Evolutionary conservation across 2,888 invertebrate genomes (phyloP).

Genomic region (Spodoptera picta): DNA sequence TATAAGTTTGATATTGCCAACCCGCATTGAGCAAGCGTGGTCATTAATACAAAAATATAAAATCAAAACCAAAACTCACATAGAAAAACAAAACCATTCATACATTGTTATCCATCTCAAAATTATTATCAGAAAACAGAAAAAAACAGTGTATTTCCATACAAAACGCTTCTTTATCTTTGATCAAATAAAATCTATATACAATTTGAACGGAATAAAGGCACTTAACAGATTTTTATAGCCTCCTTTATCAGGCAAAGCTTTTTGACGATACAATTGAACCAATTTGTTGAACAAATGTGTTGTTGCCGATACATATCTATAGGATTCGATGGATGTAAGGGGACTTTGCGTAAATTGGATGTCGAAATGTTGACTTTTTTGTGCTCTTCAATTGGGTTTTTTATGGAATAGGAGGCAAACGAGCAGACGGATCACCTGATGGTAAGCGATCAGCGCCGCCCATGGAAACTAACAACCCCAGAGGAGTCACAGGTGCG

Average conservation of each 20-base stretch:
- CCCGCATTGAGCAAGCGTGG: too few relatives aligned
- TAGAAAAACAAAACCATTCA: too few relatives aligned
- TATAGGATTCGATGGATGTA: conserved; percentile 43
- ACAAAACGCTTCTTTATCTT: conserved; percentile 45
- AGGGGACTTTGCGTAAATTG: background rate
- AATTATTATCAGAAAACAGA: background rate
- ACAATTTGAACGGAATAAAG: conserved; percentile 43
- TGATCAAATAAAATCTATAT: conserved; percentile 56
- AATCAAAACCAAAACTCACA: too few relatives aligned
- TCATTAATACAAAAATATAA: too few relatives aligned
- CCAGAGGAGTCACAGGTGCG: too few relatives aligned
- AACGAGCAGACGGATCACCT: too few relatives aligned
- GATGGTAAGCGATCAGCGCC: too few relatives aligned
- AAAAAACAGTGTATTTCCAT: conserved; percentile 27
- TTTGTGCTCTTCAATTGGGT: too few relatives aligned
- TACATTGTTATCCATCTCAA: too few relatives aligned
- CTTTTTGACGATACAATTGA: conserved; percentile 63
- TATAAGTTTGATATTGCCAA: too few relatives aligned
- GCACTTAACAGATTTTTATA: conserved; percentile 57
- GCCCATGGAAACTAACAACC: too few relatives aligned
- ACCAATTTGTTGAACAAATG: conserved; percentile 61
- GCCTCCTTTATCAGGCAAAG: conserved; percentile 50
- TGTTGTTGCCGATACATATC: conserved; percentile 67
- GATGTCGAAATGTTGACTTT: background rate
- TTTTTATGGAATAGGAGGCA: background rate